These are phyloP conservation scores for Tragelaphus imberbis DNA, from an alignment of 2,113 vertebrate species.

Conservation along the genomic window DNA sequence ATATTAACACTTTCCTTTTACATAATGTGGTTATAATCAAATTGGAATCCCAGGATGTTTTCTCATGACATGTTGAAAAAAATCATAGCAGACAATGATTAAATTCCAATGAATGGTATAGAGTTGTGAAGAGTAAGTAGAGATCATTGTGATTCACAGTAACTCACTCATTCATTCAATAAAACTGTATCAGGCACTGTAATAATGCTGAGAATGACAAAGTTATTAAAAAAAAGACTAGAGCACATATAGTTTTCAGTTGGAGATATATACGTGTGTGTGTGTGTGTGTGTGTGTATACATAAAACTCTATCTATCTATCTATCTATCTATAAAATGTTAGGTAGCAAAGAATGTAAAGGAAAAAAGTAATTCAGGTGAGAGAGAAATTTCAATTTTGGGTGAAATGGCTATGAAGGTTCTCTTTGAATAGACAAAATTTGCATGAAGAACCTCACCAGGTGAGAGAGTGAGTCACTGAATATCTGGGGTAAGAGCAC, in stretches of 20 bases:
- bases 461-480: not conserved
- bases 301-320: not conserved
- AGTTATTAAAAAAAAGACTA: not conserved
- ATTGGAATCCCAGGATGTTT: not conserved
- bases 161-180: not conserved
- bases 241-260: not conserved
- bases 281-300: not conserved
- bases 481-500: fast-evolving
- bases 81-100: not conserved
- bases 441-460: not conserved
- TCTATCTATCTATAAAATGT: not conserved
- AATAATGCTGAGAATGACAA: not conserved
- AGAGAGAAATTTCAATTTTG: not conserved
- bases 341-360: not conserved
- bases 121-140: not conserved
- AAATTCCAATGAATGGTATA: not conserved
- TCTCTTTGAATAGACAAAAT: not conserved
- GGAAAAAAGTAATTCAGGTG: not conserved
- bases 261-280: not conserved
- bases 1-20: not conserved
- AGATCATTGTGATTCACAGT: not conserved
- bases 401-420: not conserved
- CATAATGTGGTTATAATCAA: not conserved
- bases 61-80: not conserved
- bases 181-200: not conserved